Base-by-base conservation (phyloP, 2,797 vertebrate species). In the Danio tinwini region DNA sequence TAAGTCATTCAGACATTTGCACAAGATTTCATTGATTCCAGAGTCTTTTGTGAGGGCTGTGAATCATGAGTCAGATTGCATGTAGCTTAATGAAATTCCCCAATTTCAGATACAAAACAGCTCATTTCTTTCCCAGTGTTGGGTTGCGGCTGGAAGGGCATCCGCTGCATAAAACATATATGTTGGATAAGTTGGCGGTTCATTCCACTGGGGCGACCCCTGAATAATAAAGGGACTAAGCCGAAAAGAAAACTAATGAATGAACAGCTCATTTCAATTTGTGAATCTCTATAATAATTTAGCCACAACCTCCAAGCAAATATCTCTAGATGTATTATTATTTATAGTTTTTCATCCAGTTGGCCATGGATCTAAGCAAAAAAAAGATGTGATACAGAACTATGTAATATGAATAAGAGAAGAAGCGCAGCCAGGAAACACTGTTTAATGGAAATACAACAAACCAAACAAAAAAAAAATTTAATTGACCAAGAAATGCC, bases 381-480 rank as follows among this genome's bases (percentile, higher is more conserved):
- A 71, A 68, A 58, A 76, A 53, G 73, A 81, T 71, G 40, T 2
- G 71, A 91, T 90, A 93, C 89, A 83, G 85, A 94, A 92, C 91
- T 92, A 91, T 83, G 78, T 92, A 91, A 91, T 91, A 91, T 49
- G 91, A 95, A 90, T 93, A 93, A 85, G 92, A 93, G 92, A 92
- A 90, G 85, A 92, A 90, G 85, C 81, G 85, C 70, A 93, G 91
- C 89, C 89, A 90, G 70, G 92, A 86, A 80, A 92, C 88, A 81
- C 90, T 95, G 93, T 89, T 88, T 83, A 90, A 94, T 84, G 92
- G 85, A 91, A 92, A 90, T 21, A 52, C 13, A 80, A 47, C 13
- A 82, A 76, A 83, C 39, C 71, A n/a, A n/a, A n/a, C n/a, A n/a
- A n/a, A n/a, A n/a, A n/a, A n/a, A n/a, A n/a, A n/a, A n/a, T n/a